Base-by-base conservation (phyloP, 2,888 invertebrate species). In the Phalangium opilio region DNA sequence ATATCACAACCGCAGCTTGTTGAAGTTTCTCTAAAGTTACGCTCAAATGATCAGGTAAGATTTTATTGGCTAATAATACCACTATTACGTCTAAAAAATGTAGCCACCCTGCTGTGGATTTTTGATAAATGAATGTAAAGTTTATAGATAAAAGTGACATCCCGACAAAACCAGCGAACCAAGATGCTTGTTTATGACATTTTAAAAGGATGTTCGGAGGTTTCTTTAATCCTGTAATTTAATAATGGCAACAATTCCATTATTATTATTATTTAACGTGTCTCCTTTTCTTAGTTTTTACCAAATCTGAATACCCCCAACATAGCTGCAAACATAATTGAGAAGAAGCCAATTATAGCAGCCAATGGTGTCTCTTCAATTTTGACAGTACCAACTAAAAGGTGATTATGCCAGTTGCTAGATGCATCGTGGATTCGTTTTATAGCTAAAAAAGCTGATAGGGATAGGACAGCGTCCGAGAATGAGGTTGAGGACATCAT, bases 21-120 rank as follows among this genome's bases (percentile, higher is more conserved):
- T 44, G 44, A n/a, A 44, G 17, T 10, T 36, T 35, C 8, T n/a
- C 15, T 4, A 44, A 20, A 2, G 32, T 36, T 35, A 18, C 15
- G 17, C 21, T 44, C 18, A 44, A 8, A 18, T 44, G 35, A 11
- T 18, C 7, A 14, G 44, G 44, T 19, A 44, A 36, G 11, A 36
- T 15, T 14, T 20, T 21, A 8, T 17, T 12, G 10, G 44, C 44
- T 36, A 35, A 20, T 3, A 38, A 1, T 20, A 44, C 36, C 8
- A 44, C 27, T n/a, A 44, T 14, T 3, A 44, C n/a, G 18, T 36
- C 21, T 8, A 44, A 15, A 35, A 44, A 18, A 15, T 44, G 44
- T 2, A 44, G 10, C 36, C 38, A 44, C 5, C 19, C 44, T 27
- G 32, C 14, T 10, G 20, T 21, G 10, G 20, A 15, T 35, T 44